Evolutionary conservation across 2,113 vertebrate species (phyloP).

Genomic region (Fukomys damarensis): DNA sequence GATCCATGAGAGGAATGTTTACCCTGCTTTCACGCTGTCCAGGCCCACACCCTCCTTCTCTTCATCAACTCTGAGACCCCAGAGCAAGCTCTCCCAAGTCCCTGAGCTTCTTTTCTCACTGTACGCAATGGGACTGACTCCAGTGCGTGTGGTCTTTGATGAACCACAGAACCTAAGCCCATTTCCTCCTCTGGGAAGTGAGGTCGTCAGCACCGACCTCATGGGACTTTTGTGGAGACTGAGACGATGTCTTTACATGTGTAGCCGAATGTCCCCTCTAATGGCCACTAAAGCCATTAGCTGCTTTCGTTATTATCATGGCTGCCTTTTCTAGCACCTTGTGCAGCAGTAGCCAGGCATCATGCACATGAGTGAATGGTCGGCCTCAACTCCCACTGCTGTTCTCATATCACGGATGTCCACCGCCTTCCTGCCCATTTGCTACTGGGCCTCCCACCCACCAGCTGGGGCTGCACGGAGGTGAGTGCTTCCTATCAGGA

Average conservation of each 20-base stretch:
- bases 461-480: neutral
- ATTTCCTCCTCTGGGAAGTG: neutral
- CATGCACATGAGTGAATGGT: fast-evolving
- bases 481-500: neutral
- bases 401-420: neutral
- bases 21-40: neutral
- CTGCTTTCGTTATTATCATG: neutral
- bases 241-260: neutral
- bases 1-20: neutral
- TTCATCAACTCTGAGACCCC: neutral
- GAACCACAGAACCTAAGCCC: neutral
- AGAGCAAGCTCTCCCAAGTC: neutral
- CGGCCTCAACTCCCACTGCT: neutral
- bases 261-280: neutral
- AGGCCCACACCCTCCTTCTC: neutral
- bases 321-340: neutral
- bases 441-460: fast-evolving
- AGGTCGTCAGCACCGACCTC: neutral
- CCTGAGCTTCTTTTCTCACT: neutral
- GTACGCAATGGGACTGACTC: neutral
- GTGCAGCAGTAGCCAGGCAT: too few relatives aligned
- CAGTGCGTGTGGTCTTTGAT: neutral
- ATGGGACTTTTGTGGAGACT: too few relatives aligned
- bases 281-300: neutral
- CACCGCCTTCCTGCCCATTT: neutral